Percentiles rank a stretch among this genome's conserved stretches.
Conservation (phyloP, 2,113 vertebrate species). For the Xenopus borealis region DNA sequence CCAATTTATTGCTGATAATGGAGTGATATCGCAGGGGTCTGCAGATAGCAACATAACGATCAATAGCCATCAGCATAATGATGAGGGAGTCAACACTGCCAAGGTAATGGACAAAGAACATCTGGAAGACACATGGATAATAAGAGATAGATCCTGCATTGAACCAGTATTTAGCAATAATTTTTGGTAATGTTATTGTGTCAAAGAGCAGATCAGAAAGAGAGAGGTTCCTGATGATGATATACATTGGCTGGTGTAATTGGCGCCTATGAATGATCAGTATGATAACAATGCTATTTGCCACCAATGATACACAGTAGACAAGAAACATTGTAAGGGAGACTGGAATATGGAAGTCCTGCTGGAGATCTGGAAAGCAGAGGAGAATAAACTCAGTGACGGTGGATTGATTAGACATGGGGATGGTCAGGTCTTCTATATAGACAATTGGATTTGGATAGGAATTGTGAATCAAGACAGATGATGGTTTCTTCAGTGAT, state of each 20-base stretch:
- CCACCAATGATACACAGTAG: conserved; percentile 1
- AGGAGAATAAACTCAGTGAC: conserved; percentile 17
- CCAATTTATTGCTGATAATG: conserved; percentile 27
- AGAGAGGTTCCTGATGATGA: conserved; percentile 52
- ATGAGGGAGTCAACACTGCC: conserved; percentile 48
- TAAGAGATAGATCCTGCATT: conserved; percentile 46
- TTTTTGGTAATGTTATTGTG: conserved; percentile 54
- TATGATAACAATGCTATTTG: not conserved
- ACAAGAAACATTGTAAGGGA: not conserved
- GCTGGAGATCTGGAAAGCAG: conserved; percentile 10
- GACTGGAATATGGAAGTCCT: not conserved
- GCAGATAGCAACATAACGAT: conserved; percentile 53
- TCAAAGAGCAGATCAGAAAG: conserved; percentile 48
- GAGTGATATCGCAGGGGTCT: conserved; percentile 45
- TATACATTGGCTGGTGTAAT: conserved; percentile 48
- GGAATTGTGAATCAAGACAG: too few relatives aligned
- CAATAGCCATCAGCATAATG: conserved; percentile 52
- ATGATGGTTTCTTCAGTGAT: too few relatives aligned
- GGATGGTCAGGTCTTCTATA: too few relatives aligned
- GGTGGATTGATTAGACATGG: conserved; percentile 1
- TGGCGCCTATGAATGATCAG: not conserved
- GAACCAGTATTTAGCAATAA: conserved; percentile 49
- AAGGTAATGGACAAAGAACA: conserved; percentile 55
- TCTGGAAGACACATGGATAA: conserved; percentile 50
- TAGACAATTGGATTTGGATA: too few relatives aligned